Percentiles rank a stretch among this genome's conserved stretches.
phyloP scores from a whole-genome alignment of 2,888 invertebrate species.

The Drosophila heteroneura region DNA sequence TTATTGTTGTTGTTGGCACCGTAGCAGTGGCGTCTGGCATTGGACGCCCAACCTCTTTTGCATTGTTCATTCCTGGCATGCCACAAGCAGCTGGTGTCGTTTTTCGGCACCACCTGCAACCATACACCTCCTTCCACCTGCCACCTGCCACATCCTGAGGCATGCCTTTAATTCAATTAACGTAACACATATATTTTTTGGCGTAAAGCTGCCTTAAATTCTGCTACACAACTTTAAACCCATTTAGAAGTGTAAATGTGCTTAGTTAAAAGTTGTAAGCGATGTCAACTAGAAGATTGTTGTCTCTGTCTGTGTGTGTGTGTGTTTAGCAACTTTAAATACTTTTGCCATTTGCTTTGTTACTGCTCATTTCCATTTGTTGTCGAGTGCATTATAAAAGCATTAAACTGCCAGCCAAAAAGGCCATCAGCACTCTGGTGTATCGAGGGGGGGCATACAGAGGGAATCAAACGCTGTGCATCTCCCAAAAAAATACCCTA shows the following conservation, averaged over 20 bases:
- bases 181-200: conserved; percentile 42
- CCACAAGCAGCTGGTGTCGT: conserved; percentile 72
- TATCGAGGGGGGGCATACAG: background rate
- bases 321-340: conserved; percentile 43
- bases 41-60: conserved; percentile 12
- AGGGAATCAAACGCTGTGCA: conserved; percentile 14
- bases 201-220: conserved; percentile 29
- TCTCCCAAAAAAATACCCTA: conserved; percentile 15
- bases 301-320: background rate
- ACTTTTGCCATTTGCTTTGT: conserved; percentile 53
- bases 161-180: conserved; percentile 69
- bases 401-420: conserved; percentile 72
- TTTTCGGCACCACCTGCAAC: conserved; percentile 35
- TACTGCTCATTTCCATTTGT: conserved; percentile 50
- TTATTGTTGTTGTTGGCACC: conserved; percentile 38
- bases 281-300: conserved; percentile 6
- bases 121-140: background rate
- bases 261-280: conserved; percentile 16
- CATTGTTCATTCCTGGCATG: conserved; percentile 72
- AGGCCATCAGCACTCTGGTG: conserved; percentile 36
- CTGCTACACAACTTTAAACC: conserved; percentile 22
- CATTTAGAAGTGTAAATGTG: conserved; percentile 9
- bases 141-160: conserved; percentile 11
- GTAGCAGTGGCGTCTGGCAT: conserved; percentile 58
- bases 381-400: conserved; percentile 72